A percentile compares a stretch with the other conserved stretches of the same genome.
Conservation (phyloP, 2,888 invertebrate species). For the Sphaerophoria rueppellii region DNA sequence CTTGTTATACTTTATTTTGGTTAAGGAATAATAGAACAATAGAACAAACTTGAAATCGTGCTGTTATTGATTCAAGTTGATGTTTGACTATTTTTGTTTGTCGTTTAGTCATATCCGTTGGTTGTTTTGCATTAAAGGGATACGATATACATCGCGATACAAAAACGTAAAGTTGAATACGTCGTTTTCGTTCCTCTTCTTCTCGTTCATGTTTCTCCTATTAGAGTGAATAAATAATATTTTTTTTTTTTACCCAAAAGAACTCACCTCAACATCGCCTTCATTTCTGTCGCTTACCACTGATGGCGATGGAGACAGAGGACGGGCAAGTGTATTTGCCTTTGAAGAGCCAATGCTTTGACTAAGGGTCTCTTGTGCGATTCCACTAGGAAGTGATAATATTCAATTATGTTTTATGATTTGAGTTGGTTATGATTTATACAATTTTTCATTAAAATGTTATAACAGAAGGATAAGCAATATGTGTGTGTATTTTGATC, state of each 20-base stretch:
- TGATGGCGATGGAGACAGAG: conserved; percentile 95
- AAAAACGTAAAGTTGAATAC: conserved; percentile 98
- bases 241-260: background rate
- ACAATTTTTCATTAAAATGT: conserved; percentile 32
- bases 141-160: conserved; percentile 98
- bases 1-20: background rate
- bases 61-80: conserved; percentile 96
- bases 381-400: conserved; percentile 85
- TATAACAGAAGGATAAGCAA: conserved; percentile 61
- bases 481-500: conserved; percentile 45
- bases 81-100: conserved; percentile 98
- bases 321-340: conserved; percentile 88
- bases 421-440: conserved; percentile 49
- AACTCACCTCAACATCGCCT: conserved; percentile 88
- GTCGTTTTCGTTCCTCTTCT: conserved; percentile 97
- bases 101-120: conserved; percentile 97
- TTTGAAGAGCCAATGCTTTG: conserved; percentile 85
- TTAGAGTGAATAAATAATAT: conserved; percentile 8
- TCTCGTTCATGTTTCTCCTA: conserved; percentile 96
- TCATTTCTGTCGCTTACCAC: conserved; percentile 95
- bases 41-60: conserved; percentile 92
- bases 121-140: conserved; percentile 99
- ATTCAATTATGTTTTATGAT: conserved; percentile 79
- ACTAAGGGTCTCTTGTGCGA: conserved; percentile 85
- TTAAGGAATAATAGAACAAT: background rate